These are phyloP conservation scores for Setipinna tenuifilis DNA, from an alignment of 2,797 vertebrate genomes.

Conservation along the genomic window DNA sequence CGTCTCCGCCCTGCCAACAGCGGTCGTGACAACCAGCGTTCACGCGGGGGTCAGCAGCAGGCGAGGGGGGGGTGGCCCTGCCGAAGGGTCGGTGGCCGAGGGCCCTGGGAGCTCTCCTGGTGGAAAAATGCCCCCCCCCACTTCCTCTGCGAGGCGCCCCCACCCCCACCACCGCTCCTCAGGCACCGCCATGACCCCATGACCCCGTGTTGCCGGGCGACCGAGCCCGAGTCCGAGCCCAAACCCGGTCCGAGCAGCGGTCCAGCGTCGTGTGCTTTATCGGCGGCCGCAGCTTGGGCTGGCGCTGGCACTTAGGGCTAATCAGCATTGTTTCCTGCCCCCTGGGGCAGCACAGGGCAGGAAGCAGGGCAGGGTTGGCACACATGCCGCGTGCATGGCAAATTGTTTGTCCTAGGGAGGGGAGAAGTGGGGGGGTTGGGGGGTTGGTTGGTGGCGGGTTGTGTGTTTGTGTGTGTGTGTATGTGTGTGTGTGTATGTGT, in stretches of 20 bases:
- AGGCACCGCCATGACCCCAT: too few relatives aligned
- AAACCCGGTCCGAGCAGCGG: slow-evolving; percentile 49
- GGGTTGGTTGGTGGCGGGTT: too few relatives aligned
- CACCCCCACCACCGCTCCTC: too few relatives aligned
- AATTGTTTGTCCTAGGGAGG: not conserved
- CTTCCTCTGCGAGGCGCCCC: too few relatives aligned
- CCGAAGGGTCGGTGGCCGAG: too few relatives aligned
- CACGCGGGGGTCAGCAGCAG: not conserved
- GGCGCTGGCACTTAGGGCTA: slow-evolving; percentile 76
- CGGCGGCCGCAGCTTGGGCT: slow-evolving; percentile 72
- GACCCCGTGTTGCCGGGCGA: too few relatives aligned
- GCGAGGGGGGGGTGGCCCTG: not conserved
- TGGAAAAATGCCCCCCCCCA: too few relatives aligned
- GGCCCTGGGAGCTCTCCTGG: not conserved
- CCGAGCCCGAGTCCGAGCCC: not conserved
- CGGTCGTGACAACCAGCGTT: slow-evolving; percentile 16
- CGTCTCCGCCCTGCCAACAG: not conserved
- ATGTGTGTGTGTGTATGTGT: too few relatives aligned
- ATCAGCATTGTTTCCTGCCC: slow-evolving; percentile 81
- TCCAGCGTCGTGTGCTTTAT: slow-evolving; percentile 68
- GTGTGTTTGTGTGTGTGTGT: too few relatives aligned
- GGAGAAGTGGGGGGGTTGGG: not conserved
- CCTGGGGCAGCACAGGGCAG: slow-evolving; percentile 49
- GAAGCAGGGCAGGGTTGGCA: slow-evolving; percentile 14
- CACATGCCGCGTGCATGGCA: not conserved